Evolutionary conservation across 2,113 vertebrate species (phyloP), one percentile per base, ranked within the genome.

Genomic region (Myocastor coypus): DNA sequence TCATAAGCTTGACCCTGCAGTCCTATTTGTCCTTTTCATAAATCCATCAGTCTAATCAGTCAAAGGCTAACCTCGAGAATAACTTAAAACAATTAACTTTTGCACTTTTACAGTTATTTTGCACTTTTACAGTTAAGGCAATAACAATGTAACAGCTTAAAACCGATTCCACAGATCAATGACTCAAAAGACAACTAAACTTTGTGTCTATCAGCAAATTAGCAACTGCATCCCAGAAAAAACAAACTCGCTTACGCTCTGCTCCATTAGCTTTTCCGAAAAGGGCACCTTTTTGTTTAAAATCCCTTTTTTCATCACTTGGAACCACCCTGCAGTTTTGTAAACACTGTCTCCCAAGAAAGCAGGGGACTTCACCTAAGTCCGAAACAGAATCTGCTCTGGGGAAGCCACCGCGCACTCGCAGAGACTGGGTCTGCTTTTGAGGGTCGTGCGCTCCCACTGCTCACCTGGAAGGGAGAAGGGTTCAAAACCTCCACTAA

Each of bases 201-300:
- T 73, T 63, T 63, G 61, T 28, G 32, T 69, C 90, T 75, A 81
- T 71, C 83, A 83, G 86, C 89, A 96, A 95, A 94, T 61, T 57
- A 84, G 63, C 93, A 87, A 84, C 64, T 92, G 82, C 68, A 84
- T 50, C 83, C 80, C 87, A 94, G 81, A n/a, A 75, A 75, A 90
- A 88, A 82, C 34, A 63, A 42, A 89, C 32, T 87, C 37, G 19
- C 28, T 66, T 20, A 24, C 55, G 34, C 52, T 37, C 57, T 78
- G 66, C 71, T 84, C 52, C 52, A 82, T 71, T 57, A 93, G 85
- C 85, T 95, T 80, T 80, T 81, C 13, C 59, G 77, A 1, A 73
- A 93, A 77, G 37, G 17, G 82, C 28, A 24, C 50, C 92, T 92
- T 73, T 73, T 78, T 28, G 16, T 81, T 69, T 71, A 83, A 94